These are phyloP conservation scores for Psephotus haematonotus DNA, from an alignment of 2,113 vertebrate species.

Conservation along the genomic window DNA sequence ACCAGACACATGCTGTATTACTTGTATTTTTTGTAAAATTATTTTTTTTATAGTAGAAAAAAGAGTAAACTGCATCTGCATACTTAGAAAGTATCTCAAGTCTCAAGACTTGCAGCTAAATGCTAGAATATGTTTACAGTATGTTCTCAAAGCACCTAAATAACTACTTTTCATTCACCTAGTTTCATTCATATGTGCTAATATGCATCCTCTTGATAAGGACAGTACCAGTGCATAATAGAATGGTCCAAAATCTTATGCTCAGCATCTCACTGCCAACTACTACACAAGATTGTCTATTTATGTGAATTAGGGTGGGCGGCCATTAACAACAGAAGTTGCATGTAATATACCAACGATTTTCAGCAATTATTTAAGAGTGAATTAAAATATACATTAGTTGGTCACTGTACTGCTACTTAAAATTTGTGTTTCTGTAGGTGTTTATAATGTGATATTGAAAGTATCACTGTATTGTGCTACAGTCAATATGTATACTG, in stretches of 20 bases:
- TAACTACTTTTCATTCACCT: background rate
- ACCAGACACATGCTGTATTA: background rate
- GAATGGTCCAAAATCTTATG: background rate
- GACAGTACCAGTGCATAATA: background rate
- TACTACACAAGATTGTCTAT: background rate
- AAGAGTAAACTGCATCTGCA: background rate
- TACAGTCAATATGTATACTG: background rate
- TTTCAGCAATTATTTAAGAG: background rate
- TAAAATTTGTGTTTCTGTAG: background rate
- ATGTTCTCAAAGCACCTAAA: background rate
- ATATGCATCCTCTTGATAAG: background rate
- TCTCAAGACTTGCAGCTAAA: background rate
- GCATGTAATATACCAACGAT: background rate
- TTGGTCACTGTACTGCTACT: background rate
- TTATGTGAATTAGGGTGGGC: background rate
- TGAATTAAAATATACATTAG: background rate
- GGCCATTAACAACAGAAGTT: background rate
- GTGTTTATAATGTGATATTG: background rate
- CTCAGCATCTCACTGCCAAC: background rate
- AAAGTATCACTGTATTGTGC: background rate
- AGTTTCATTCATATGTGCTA: background rate
- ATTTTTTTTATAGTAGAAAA: background rate
- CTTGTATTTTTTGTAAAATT: background rate
- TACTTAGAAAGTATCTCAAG: background rate
- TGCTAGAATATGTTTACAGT: background rate